A percentile compares a stretch with the other conserved stretches of the same genome.
phyloP scores from a whole-genome alignment of 2,888 invertebrate species.

The Pachymerium ferrugineum region DNA sequence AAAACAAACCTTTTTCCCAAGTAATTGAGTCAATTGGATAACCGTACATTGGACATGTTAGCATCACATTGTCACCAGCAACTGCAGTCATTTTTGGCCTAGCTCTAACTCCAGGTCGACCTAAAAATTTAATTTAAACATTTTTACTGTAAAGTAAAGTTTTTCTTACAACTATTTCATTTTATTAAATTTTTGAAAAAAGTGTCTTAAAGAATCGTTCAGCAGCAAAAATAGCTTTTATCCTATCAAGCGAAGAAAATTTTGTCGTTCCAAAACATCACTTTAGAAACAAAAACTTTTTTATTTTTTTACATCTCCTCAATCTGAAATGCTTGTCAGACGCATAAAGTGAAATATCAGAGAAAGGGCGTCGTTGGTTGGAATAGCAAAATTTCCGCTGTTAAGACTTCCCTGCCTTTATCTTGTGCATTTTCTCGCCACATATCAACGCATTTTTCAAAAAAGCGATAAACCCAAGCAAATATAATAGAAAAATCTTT shows the following conservation, averaged over 20 bases:
- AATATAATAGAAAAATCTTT: background rate
- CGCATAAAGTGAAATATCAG: background rate
- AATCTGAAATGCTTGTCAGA: background rate
- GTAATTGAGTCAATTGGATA: slow-evolving; percentile 88
- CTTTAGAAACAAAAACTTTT: background rate
- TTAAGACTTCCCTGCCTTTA: background rate
- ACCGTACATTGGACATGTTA: slow-evolving; percentile 83
- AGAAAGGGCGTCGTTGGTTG: background rate
- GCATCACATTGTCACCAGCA: slow-evolving; percentile 79
- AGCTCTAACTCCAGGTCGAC: slow-evolving; percentile 75
- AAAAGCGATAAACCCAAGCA: background rate
- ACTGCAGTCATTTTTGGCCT: slow-evolving; percentile 92
- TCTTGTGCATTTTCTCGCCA: background rate
- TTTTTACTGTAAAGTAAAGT: background rate
- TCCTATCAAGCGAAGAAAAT: background rate
- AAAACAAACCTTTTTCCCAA: slow-evolving; percentile 78
- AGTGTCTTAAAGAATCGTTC: background rate
- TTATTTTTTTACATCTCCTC: background rate
- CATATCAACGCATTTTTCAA: background rate
- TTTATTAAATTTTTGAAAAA: background rate
- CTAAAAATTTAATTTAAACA: no score
- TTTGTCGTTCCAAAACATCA: background rate
- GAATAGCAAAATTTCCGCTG: background rate
- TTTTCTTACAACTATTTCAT: background rate
- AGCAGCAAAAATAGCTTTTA: background rate